Evolutionary conservation across 2,113 vertebrate species (phyloP), one percentile per base, ranked within the genome.

Genomic region (Pycnonotus jocosus): DNA sequence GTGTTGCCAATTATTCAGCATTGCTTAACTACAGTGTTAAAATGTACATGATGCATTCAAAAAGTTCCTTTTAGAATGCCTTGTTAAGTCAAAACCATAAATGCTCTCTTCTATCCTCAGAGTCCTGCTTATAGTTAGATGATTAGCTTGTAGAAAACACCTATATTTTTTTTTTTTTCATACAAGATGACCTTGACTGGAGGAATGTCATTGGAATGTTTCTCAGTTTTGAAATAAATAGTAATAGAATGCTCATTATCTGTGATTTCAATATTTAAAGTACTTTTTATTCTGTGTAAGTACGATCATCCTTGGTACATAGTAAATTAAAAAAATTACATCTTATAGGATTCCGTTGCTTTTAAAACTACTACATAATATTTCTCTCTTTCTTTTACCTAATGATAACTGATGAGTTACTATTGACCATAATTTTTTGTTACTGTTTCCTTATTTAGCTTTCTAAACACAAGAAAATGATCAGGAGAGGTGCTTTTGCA

Each of bases 181-280:
- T 85, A 44, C 8, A 80, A 82, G 60, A 30, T 40, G 93, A 12
- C 23, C 19, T 94, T 89, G 50, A 91, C 80, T 92, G 53, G 62
- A 82, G 73, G 18, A 96, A 88, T 86, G 64, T 69, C 12, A 23
- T 30, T 94, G 30, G 23, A 58, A 94, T 10, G 37, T 91, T 85
- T 92, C 82, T 71, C 57, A 78, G 23, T 58, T 15, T 64, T 51
- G 50, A 92, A 83, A 64, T 89, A 91, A 95, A 87, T 68, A 76
- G 56, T 94, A 64, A 71, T 15, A 64, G 72, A 95, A 84, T 74
- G 21, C 13, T 96, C 8, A 48, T 83, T 96, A 96, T 73, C 42
- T 87, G 31, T 91, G 72, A 88, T 77, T 84, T 82, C 42, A 87
- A 23, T 92, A 65, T 82, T 94, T 64, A 42, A 95, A 90, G 90